phyloP scores from a whole-genome alignment of 1,140 invertebrate genomes.

The Octopus sinensis region DNA sequence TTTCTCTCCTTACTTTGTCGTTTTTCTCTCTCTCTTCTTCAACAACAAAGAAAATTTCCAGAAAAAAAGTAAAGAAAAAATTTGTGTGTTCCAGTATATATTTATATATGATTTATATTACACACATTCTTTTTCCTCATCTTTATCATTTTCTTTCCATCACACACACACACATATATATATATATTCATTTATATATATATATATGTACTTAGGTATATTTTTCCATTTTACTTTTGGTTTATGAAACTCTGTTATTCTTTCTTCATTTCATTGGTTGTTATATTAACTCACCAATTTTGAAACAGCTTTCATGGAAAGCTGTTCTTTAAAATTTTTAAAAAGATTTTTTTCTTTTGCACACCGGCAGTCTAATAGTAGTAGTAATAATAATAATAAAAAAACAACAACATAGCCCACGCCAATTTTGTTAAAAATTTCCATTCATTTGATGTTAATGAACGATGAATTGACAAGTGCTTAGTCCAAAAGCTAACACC shows the following conservation, averaged over 20 bases:
- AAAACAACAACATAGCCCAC: not conserved
- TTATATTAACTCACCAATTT: not conserved
- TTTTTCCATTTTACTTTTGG: not conserved
- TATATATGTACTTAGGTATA: not conserved
- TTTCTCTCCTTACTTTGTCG: not conserved
- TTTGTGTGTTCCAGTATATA: not conserved
- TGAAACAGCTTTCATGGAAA: not conserved
- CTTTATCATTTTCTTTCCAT: not conserved
- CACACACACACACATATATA: not conserved
- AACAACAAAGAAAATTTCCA: not conserved
- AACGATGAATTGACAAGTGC: slow-evolving; percentile 12
- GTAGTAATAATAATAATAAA: not conserved
- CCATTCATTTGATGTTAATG: slow-evolving; percentile 9
- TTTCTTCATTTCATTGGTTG: not conserved
- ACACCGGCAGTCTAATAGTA: not conserved
- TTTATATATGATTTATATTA: no score
- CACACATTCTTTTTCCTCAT: not conserved
- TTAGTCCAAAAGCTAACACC: slow-evolving; percentile 13
- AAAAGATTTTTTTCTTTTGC: not conserved
- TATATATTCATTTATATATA: not conserved
- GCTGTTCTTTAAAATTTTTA: not conserved
- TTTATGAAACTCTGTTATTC: not conserved
- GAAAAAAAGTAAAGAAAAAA: not conserved
- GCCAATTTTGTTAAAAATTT: not conserved
- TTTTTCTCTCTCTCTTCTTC: not conserved